These are phyloP conservation scores for Dicyrtoma fusca DNA, from an alignment of 2,888 invertebrate genomes.

Conservation along the genomic window DNA sequence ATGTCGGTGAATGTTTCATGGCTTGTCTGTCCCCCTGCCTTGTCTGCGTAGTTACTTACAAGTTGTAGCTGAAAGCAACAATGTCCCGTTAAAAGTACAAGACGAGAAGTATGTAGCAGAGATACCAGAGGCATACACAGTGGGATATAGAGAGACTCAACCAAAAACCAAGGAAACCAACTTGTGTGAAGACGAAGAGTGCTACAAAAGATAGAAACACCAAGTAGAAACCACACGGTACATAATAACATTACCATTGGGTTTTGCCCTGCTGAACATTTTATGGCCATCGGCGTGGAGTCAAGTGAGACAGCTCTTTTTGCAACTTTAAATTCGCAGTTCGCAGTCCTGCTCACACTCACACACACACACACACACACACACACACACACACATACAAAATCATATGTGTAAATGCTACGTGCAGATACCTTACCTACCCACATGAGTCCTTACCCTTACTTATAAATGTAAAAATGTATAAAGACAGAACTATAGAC, in stretches of 20 bases:
- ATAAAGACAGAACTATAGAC: no score
- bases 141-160: conserved; percentile 10
- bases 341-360: conserved; percentile 21
- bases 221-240: conserved; percentile 33
- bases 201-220: conserved; percentile 25
- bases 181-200: conserved; percentile 19
- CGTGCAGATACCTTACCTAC: no score
- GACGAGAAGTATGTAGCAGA: neutral
- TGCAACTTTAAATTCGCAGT: conserved; percentile 30
- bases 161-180: conserved; percentile 29
- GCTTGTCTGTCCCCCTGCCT: neutral
- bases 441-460: neutral
- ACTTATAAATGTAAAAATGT: no score
- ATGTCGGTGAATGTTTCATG: conserved; percentile 23
- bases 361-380: conserved; percentile 7
- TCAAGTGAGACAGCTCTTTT: conserved; percentile 17
- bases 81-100: conserved; percentile 29
- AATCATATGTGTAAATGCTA: no score
- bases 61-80: conserved; percentile 8
- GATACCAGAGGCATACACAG: neutral
- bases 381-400: neutral
- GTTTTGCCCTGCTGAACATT: conserved; percentile 31
- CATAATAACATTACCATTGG: conserved; percentile 27
- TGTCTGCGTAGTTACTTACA: neutral
- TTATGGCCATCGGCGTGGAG: conserved; percentile 21